Evolutionary conservation across 2,797 vertebrate species (phyloP).

Genomic region (Pseudochirops cupreus): DNA sequence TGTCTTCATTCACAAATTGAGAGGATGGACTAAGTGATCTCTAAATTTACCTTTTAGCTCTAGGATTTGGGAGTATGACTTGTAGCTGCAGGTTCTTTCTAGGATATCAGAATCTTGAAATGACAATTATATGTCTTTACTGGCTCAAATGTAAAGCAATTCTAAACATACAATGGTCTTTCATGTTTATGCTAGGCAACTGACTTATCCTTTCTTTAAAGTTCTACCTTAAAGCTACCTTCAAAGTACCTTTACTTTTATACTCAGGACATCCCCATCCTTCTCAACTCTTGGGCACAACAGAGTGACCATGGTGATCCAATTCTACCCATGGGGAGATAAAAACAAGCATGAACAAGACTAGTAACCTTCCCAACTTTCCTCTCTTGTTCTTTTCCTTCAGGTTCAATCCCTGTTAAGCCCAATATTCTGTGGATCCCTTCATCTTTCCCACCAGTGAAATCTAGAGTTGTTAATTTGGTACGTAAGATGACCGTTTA

Average conservation of each 20-base stretch:
- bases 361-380: conserved; percentile 38
- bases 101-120: not conserved
- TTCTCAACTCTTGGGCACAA: conserved; percentile 5
- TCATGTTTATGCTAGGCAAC: not conserved
- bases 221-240: conserved; percentile 12
- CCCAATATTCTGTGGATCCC: conserved; percentile 49
- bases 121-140: not conserved
- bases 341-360: not conserved
- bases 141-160: not conserved
- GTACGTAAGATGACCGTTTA: conserved; percentile 48
- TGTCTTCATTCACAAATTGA: not conserved
- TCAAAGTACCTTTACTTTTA: conserved; percentile 26
- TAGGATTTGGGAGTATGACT: not conserved
- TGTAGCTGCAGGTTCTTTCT: not conserved
- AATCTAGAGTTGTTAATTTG: conserved; percentile 59
- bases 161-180: not conserved
- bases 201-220: conserved; percentile 29
- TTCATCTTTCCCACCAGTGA: conserved; percentile 43
- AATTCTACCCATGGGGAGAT: not conserved
- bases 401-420: conserved; percentile 27
- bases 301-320: conserved; percentile 28
- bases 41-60: not conserved
- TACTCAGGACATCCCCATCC: conserved; percentile 12
- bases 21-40: not conserved
- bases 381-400: conserved; percentile 55